These are phyloP conservation scores for Elephas maximus DNA, from an alignment of 2,113 vertebrate genomes.

Conservation along the genomic window DNA sequence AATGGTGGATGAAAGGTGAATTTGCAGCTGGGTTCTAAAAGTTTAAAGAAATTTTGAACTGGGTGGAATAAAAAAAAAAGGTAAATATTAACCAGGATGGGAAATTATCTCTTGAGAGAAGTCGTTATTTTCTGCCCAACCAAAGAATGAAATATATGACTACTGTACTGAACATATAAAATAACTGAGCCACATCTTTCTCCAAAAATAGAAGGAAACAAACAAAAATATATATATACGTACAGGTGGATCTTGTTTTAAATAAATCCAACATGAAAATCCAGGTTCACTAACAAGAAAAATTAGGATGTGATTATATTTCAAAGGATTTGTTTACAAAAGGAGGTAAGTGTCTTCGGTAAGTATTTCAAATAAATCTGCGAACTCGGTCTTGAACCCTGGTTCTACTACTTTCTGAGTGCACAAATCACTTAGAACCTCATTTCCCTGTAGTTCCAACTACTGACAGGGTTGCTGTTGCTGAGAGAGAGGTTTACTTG, in stretches of 20 bases:
- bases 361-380: not conserved
- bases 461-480: not conserved
- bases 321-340: conserved; percentile 21
- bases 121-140: conserved; percentile 13
- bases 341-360: not conserved
- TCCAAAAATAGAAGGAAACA: not conserved
- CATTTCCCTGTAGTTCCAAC: not conserved
- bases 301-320: not conserved
- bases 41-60: conserved; percentile 58
- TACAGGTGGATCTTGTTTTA: not conserved
- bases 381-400: not conserved
- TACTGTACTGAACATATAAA: not conserved
- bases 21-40: conserved; percentile 4
- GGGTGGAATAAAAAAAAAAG: not conserved
- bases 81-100: not conserved
- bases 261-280: conserved; percentile 47
- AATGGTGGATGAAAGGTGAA: conserved; percentile 21
- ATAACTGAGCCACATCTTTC: not conserved
- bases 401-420: not conserved
- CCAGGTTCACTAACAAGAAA: conserved; percentile 21
- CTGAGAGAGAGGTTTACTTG: not conserved
- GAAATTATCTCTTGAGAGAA: conserved; percentile 36
- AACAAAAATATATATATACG: not conserved
- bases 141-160: not conserved
- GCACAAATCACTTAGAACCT: not conserved